Percentiles rank a stretch among this genome's conserved stretches.
These are phyloP conservation scores for Protaetia brevitarsis DNA, from an alignment of 1,140 invertebrate genomes.

Conservation along the genomic window DNA sequence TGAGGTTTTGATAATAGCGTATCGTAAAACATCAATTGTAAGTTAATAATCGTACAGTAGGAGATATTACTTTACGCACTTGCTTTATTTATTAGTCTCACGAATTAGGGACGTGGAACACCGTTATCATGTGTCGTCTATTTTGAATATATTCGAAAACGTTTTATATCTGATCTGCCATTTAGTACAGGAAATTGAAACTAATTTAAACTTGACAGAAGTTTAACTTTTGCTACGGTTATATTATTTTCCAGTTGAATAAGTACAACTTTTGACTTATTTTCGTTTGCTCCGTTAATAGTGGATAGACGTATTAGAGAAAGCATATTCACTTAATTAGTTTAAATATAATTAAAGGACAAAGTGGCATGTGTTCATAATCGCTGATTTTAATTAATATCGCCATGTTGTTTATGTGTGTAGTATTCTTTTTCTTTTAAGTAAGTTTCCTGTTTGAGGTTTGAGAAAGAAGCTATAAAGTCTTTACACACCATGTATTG, in stretches of 20 bases:
- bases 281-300: too few species aligned
- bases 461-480: too few species aligned
- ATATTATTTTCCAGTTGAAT: conserved; percentile 15
- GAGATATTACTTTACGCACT: not conserved
- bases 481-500: too few species aligned
- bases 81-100: not conserved
- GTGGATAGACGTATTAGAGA: not conserved
- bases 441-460: too few species aligned
- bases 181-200: not conserved
- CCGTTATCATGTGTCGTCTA: conserved; percentile 5
- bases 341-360: not conserved
- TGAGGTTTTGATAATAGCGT: not conserved
- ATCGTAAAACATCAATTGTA: not conserved
- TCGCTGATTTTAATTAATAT: too few species aligned
- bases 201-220: not conserved
- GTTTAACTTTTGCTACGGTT: conserved; percentile 1
- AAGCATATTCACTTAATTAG: not conserved
- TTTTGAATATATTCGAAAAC: not conserved
- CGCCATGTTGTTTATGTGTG: too few species aligned
- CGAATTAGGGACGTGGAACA: conserved; percentile 15
- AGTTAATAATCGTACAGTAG: not conserved
- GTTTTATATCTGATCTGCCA: conserved; percentile 12
- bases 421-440: too few species aligned
- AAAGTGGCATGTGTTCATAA: too few species aligned
- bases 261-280: not conserved